phyloP scores from a whole-genome alignment of 2,113 vertebrate species.

The Leucopternis melanops region DNA sequence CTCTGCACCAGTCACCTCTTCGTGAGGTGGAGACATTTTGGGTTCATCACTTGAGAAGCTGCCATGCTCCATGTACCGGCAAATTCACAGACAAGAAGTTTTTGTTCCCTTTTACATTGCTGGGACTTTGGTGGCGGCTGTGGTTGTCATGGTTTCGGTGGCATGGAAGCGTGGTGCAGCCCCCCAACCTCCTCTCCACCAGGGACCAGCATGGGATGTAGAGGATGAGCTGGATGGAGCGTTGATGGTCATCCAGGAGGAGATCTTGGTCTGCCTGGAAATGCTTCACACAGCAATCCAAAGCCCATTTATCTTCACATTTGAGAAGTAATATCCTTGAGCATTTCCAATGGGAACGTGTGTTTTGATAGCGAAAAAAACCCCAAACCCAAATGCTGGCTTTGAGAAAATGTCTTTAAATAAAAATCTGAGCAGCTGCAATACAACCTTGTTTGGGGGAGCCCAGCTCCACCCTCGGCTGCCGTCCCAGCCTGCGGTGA shows the following conservation, averaged over 20 bases:
- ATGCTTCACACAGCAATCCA: background rate
- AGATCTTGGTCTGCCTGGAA: background rate
- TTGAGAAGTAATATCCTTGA: background rate
- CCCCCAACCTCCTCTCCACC: background rate
- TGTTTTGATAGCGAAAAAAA: background rate
- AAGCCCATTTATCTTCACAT: background rate
- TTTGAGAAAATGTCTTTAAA: background rate
- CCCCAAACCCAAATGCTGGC: background rate
- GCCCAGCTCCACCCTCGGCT: background rate
- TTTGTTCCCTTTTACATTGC: background rate
- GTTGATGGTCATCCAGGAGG: background rate
- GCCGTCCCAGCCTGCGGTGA: background rate
- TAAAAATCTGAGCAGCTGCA: background rate
- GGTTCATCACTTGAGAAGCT: background rate
- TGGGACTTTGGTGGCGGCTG: background rate
- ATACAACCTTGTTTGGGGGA: background rate
- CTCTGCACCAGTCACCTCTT: background rate
- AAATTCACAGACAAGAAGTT: background rate
- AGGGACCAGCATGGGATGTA: background rate
- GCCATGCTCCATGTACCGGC: fast-evolving
- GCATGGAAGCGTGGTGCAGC: fast-evolving
- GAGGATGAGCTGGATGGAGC: background rate
- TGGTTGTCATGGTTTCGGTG: background rate
- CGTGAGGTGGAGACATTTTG: background rate
- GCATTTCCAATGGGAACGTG: background rate